These are phyloP conservation scores for Trichogramma evanescens DNA, from an alignment of 2,888 invertebrate genomes.

Conservation along the genomic window DNA sequence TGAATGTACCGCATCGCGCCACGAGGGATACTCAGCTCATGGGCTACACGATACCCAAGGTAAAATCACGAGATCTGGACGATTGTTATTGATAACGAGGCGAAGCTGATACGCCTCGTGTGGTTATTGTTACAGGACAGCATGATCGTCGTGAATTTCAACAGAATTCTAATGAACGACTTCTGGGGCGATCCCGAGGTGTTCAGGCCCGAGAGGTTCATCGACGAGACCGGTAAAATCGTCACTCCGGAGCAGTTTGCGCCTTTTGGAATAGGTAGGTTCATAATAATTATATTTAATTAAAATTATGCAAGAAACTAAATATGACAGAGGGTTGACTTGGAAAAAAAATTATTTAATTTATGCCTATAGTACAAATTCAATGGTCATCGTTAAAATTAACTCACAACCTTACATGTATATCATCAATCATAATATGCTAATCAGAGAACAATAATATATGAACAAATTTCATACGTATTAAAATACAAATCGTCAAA, in stretches of 20 bases:
- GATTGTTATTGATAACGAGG: not conserved
- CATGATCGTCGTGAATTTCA: constrained; percentile 71
- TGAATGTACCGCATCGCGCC: constrained; percentile 75
- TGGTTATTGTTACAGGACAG: constrained; percentile 56
- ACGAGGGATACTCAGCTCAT: constrained; percentile 62
- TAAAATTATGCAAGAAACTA: no score
- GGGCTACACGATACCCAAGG: constrained; percentile 72
- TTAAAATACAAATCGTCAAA: not conserved
- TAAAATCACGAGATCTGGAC: constrained; percentile 36
- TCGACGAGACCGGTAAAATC: constrained; percentile 55
- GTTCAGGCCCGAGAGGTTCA: constrained; percentile 71
- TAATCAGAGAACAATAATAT: not conserved
- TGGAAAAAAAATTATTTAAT: no score
- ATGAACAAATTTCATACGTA: constrained; percentile 9
- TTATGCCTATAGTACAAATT: no score
- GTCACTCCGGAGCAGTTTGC: constrained; percentile 62
- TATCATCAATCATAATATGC: no score
- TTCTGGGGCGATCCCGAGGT: constrained; percentile 63
- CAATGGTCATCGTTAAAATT: no score
- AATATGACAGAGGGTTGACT: no score
- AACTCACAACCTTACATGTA: no score
- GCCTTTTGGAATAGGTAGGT: constrained; percentile 67
- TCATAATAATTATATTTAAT: not conserved
- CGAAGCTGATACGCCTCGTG: not conserved
- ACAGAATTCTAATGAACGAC: constrained; percentile 63